A percentile compares a stretch with the other conserved stretches of the same genome.
Conservation (phyloP, 2,797 vertebrate genomes). For the Gypaetus barbatus region DNA sequence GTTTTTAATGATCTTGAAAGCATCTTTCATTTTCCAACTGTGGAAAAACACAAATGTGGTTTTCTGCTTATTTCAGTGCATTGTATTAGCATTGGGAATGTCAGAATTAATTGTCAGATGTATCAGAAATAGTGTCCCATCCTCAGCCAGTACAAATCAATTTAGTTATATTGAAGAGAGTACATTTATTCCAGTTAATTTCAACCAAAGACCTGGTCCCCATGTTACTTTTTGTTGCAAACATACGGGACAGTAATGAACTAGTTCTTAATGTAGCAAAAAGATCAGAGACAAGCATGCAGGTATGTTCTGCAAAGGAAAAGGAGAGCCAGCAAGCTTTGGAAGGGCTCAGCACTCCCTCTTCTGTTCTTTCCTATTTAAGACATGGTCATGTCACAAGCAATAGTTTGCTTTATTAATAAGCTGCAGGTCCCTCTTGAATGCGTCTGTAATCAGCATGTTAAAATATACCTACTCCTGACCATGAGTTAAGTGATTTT, state of each 20-base stretch:
- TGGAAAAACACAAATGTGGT: not conserved
- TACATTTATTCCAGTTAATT: not conserved
- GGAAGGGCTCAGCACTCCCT: slow-evolving; percentile 53
- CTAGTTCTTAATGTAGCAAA: not conserved
- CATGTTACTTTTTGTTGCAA: not conserved
- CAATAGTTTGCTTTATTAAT: not conserved
- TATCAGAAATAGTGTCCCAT: not conserved
- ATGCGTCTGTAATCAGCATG: not conserved
- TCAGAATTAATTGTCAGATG: not conserved
- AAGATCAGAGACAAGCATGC: not conserved
- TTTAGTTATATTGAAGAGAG: not conserved
- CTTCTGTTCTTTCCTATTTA: slow-evolving; percentile 59
- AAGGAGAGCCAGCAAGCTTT: not conserved
- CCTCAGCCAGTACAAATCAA: not conserved
- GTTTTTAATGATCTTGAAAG: not conserved
- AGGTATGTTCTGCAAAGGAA: not conserved
- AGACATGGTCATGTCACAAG: not conserved
- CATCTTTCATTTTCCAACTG: not conserved
- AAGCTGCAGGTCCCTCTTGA: not conserved
- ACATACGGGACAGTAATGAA: not conserved
- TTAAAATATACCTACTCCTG: not conserved
- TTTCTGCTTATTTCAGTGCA: not conserved
- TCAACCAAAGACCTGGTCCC: not conserved
- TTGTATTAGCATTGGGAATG: not conserved
- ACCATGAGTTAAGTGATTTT: not conserved